These are phyloP conservation scores for Mormyrops boulengeri DNA, from an alignment of 2,797 vertebrate genomes.

Conservation along the genomic window DNA sequence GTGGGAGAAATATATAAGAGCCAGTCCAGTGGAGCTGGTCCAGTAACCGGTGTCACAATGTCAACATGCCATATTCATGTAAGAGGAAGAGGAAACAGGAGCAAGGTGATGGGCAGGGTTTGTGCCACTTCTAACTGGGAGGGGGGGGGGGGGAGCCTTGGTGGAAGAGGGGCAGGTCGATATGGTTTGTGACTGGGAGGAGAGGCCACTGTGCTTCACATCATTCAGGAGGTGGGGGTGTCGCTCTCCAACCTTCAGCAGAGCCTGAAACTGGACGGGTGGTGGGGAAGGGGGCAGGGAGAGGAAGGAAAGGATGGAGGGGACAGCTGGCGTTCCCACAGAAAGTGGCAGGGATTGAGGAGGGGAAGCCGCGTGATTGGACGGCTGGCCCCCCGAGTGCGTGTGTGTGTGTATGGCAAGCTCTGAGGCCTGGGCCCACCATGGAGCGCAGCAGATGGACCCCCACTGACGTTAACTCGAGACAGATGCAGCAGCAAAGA, in stretches of 20 bases:
- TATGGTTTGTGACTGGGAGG: background rate
- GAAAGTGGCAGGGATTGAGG: slow-evolving; percentile 20
- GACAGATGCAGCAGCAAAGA: slow-evolving; percentile 64
- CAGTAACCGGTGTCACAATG: background rate
- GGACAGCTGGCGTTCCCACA: slow-evolving; percentile 29
- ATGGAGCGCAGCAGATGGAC: slow-evolving; percentile 63
- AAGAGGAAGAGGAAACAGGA: background rate
- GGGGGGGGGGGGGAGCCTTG: background rate
- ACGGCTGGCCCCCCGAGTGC: slow-evolving; percentile 7
- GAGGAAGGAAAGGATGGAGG: slow-evolving; percentile 25
- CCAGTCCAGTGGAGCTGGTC: too few relatives aligned
- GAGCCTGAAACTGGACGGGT: background rate
- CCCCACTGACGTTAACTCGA: slow-evolving; percentile 50
- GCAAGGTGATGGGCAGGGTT: background rate
- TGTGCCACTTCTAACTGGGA: background rate
- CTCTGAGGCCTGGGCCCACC: slow-evolving; percentile 19
- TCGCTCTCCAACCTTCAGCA: background rate
- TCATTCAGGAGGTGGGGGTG: background rate
- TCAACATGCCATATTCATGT: background rate
- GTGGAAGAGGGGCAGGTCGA: background rate
- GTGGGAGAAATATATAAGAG: background rate
- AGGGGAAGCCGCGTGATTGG: slow-evolving; percentile 4
- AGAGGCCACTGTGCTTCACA: background rate
- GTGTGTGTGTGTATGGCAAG: background rate
- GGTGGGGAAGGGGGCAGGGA: background rate